phyloP scores from a whole-genome alignment of 2,113 vertebrate genomes.

The Nicator chloris region DNA sequence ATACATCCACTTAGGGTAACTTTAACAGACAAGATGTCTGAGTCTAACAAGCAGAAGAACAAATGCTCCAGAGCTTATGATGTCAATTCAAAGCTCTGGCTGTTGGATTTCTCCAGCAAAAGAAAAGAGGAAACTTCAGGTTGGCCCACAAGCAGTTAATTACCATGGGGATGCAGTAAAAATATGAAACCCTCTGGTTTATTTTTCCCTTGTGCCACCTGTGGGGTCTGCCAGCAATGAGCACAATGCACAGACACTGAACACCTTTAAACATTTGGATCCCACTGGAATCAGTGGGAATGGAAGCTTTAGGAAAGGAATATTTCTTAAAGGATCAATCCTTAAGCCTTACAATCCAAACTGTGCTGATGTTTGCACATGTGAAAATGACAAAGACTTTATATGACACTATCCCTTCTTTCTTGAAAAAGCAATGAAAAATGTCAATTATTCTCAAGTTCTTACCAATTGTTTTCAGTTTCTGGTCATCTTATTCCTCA shows the following conservation, averaged over 20 bases:
- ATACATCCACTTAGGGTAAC: neutral
- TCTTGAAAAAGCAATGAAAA: neutral
- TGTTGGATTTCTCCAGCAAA: neutral
- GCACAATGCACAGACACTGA: neutral
- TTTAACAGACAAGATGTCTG: neutral
- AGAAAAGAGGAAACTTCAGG: neutral
- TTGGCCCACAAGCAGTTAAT: neutral
- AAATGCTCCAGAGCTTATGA: neutral
- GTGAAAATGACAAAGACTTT: neutral
- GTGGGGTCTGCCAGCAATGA: neutral
- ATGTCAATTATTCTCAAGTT: neutral
- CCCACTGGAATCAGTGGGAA: neutral
- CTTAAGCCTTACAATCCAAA: neutral
- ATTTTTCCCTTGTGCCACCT: neutral
- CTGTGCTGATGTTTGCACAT: neutral
- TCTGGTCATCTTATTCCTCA: neutral
- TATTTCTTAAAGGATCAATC: neutral
- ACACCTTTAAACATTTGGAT: neutral
- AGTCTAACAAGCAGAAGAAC: neutral
- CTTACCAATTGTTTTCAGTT: neutral
- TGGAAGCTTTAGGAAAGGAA: neutral
- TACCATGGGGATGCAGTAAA: neutral
- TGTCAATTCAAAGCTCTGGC: neutral
- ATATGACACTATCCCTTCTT: neutral
- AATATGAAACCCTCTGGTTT: neutral